Evolutionary conservation across 2,113 vertebrate genomes (phyloP).

Genomic region (Rattus norvegicus): GRCr8 NC_086021.1:48585001-48585500

Average conservation of each 20-base stretch:
- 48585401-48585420: conserved; percentile 40
- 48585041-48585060: conserved; percentile 84
- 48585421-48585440: background rate
- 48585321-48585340: conserved; percentile 79
- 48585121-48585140: conserved; percentile 84
- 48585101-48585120: conserved; percentile 83
- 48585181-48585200: conserved; percentile 85
- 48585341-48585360: conserved; percentile 72
- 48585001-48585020: conserved; percentile 41
- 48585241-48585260: conserved; percentile 81
- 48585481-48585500: background rate
- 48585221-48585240: conserved; percentile 86
- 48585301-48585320: conserved; percentile 77
- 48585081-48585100: conserved; percentile 84
- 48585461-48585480: background rate
- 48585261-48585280: conserved; percentile 91
- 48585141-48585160: conserved; percentile 82
- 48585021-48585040: conserved; percentile 80
- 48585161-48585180: conserved; percentile 82
- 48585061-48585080: conserved; percentile 87
- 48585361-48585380: conserved; percentile 57
- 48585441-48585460: background rate
- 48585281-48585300: conserved; percentile 81
- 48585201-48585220: conserved; percentile 92
- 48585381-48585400: background rate